Percentiles rank a stretch among this genome's conserved stretches.
phyloP scores from a whole-genome alignment of 2,888 invertebrate genomes.

The Tenthredo livida region DNA sequence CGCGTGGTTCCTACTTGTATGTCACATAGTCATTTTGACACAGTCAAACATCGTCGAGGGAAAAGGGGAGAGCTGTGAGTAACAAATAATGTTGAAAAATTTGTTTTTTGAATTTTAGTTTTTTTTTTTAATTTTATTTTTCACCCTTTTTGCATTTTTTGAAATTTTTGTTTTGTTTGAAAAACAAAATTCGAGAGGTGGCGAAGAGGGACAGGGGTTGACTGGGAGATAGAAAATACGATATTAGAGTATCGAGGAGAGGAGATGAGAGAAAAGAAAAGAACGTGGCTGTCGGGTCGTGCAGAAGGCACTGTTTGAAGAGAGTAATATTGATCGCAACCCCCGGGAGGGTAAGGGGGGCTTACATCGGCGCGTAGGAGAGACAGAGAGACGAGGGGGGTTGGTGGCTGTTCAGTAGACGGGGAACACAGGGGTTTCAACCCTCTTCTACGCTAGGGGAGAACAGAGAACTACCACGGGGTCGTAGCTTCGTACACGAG shows the following conservation, averaged over 20 bases:
- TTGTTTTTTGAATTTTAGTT: neutral
- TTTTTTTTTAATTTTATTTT: neutral
- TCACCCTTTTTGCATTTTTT: neutral
- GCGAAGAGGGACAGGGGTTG: neutral
- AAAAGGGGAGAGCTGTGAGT: slow-evolving; percentile 45
- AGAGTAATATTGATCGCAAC: slow-evolving; percentile 77
- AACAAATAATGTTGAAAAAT: neutral
- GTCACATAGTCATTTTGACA: slow-evolving; percentile 4
- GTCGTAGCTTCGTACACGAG: slow-evolving; percentile 26
- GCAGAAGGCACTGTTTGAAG: slow-evolving; percentile 66
- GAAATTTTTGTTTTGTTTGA: neutral
- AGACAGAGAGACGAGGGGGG: slow-evolving; percentile 54
- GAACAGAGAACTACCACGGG: neutral
- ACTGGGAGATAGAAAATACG: neutral
- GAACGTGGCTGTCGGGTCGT: slow-evolving; percentile 42
- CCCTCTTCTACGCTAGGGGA: slow-evolving; percentile 19
- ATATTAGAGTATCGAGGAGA: neutral
- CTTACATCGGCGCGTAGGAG: slow-evolving; percentile 71
- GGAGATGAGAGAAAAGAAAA: neutral
- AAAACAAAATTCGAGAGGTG: neutral
- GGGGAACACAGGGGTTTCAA: slow-evolving; percentile 38
- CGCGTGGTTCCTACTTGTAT: slow-evolving; percentile 26
- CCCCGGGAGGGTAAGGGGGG: slow-evolving; percentile 58
- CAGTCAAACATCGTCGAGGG: slow-evolving; percentile 14
- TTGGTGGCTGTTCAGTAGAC: slow-evolving; percentile 40